phyloP scores from a whole-genome alignment of 2,888 invertebrate species.

The Rotaria macrura region DNA sequence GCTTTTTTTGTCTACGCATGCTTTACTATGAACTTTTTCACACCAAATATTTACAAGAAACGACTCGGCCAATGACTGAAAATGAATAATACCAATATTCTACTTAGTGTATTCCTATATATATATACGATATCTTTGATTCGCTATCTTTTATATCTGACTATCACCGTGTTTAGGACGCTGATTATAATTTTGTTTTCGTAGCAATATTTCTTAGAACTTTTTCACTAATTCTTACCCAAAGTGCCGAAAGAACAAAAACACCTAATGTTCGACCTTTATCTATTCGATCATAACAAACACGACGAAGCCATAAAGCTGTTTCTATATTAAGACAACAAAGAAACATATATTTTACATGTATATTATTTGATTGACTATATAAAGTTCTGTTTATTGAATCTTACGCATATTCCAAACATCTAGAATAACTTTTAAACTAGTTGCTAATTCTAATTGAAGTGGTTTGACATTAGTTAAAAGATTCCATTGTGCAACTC shows the following conservation, averaged over 20 bases:
- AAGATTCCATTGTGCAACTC: slow-evolving; percentile 78
- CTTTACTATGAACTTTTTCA: too few relatives aligned
- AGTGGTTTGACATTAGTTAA: slow-evolving; percentile 86
- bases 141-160: too few relatives aligned
- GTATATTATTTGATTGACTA: too few relatives aligned
- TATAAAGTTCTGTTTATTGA: not conserved
- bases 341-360: too few relatives aligned
- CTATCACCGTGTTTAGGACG: too few relatives aligned
- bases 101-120: too few relatives aligned
- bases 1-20: too few relatives aligned
- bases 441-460: slow-evolving; percentile 47
- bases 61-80: too few relatives aligned
- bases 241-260: slow-evolving; percentile 36
- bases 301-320: slow-evolving; percentile 36
- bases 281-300: slow-evolving; percentile 36
- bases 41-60: too few relatives aligned
- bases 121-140: too few relatives aligned
- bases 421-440: not conserved
- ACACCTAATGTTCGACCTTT: slow-evolving; percentile 34
- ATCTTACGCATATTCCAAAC: slow-evolving; percentile 20
- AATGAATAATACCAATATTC: too few relatives aligned
- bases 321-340: slow-evolving; percentile 37
- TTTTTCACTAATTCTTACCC: slow-evolving; percentile 24
- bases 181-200: too few relatives aligned
- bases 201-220: not conserved